These are phyloP conservation scores for Catocala sponsa DNA, from an alignment of 2,888 invertebrate species.

Conservation along the genomic window DNA sequence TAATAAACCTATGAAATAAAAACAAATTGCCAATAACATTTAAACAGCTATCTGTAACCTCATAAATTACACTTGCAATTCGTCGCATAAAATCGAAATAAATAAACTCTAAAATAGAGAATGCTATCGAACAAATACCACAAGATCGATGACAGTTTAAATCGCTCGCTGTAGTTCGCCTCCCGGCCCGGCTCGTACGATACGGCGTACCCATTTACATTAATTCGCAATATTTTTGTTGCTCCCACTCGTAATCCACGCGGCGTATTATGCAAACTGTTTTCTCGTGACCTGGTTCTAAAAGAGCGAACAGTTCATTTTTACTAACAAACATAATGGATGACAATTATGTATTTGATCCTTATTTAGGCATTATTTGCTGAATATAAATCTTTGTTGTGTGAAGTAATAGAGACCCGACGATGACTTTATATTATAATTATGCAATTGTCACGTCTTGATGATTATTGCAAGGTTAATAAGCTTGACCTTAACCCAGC, in stretches of 20 bases:
- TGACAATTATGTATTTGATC: constrained; percentile 6
- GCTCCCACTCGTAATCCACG: constrained; percentile 46
- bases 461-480: no score
- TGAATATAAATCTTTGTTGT: neutral
- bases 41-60: neutral
- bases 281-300: constrained; percentile 54
- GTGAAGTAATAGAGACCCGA: no score
- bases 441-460: no score
- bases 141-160: constrained; percentile 47
- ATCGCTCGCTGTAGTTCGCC: constrained; percentile 33
- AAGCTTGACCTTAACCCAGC: no score
- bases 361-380: neutral
- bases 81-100: neutral
- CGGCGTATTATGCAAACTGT: constrained; percentile 53
- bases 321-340: constrained; percentile 23
- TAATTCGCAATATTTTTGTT: constrained; percentile 60
- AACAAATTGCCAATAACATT: no score
- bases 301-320: constrained; percentile 37
- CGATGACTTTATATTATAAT: no score
- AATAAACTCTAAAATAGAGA: constrained; percentile 13
- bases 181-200: constrained; percentile 34
- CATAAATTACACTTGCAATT: neutral
- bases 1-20: no score
- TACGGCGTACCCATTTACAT: constrained; percentile 54
- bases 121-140: constrained; percentile 32